Conservation (phyloP, 2,113 vertebrate species). For the Marcusenius ussheri region DNA sequence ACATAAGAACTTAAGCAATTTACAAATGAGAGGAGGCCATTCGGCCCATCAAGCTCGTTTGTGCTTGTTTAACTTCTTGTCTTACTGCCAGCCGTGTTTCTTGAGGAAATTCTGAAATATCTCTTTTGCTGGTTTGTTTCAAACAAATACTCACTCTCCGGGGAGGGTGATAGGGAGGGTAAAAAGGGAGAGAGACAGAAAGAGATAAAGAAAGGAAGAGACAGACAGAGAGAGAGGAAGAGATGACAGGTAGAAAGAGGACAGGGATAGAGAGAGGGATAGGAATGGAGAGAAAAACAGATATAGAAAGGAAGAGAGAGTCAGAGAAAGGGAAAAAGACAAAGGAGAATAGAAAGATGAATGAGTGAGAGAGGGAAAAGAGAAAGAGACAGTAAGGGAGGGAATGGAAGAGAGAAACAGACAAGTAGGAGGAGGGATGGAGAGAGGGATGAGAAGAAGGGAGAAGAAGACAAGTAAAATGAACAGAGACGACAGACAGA, state of each 20-base stretch:
- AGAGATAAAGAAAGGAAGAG: neutral
- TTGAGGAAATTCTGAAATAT: neutral
- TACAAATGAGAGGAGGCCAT: no score
- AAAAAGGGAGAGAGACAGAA: neutral
- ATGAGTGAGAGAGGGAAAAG: neutral
- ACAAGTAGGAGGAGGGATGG: neutral
- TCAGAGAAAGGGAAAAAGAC: neutral
- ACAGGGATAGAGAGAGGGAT: neutral
- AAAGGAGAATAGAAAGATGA: neutral
- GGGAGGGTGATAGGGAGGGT: neutral
- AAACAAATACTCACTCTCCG: neutral
- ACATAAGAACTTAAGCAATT: no score
- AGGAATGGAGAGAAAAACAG: neutral
- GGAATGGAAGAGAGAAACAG: neutral
- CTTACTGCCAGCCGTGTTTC: neutral
- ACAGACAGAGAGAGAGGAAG: neutral
- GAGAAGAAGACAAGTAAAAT: neutral
- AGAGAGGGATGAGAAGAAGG: neutral
- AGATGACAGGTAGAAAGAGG: neutral
- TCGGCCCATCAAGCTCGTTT: no score
- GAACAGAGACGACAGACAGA: neutral
- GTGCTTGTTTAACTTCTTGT: neutral
- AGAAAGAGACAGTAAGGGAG: neutral
- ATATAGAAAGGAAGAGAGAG: neutral
- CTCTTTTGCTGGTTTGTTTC: neutral